Evolutionary conservation across 2,888 invertebrate genomes (phyloP).

Genomic region (Nemurella pictetii): DNA sequence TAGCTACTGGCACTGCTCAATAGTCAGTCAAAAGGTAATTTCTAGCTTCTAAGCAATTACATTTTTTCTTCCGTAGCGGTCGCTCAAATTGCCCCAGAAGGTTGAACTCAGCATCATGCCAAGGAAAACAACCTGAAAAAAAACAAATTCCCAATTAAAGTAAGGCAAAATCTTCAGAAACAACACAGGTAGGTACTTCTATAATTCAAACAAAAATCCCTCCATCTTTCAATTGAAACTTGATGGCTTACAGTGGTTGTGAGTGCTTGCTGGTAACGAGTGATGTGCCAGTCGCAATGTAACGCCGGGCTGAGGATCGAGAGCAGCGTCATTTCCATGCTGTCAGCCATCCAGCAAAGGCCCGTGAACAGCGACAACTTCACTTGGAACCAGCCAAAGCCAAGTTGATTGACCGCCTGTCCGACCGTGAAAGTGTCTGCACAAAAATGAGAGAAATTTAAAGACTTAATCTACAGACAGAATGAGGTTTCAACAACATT

Average conservation of each 20-base stretch:
- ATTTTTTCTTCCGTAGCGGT: slow-evolving; percentile 86
- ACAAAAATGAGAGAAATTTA: slow-evolving; percentile 48
- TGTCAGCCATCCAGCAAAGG: slow-evolving; percentile 95
- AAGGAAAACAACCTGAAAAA: slow-evolving; percentile 72
- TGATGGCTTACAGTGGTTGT: slow-evolving; percentile 81
- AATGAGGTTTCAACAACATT: too few species aligned
- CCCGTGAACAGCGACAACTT: slow-evolving; percentile 83
- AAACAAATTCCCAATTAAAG: too few species aligned
- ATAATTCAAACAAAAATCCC: too few species aligned
- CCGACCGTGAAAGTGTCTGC: slow-evolving; percentile 84
- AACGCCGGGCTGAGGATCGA: slow-evolving; percentile 91
- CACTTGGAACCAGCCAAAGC: slow-evolving; percentile 89
- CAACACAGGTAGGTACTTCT: neutral
- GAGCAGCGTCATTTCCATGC: slow-evolving; percentile 97
- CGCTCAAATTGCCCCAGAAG: slow-evolving; percentile 94
- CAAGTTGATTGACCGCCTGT: slow-evolving; percentile 83
- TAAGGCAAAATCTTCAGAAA: slow-evolving; percentile 15
- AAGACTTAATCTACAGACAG: too few species aligned
- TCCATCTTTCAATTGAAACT: neutral
- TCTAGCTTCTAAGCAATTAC: slow-evolving; percentile 56
- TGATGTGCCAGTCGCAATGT: slow-evolving; percentile 93
- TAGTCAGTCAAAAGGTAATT: neutral
- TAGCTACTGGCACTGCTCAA: too few species aligned
- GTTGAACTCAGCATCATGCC: slow-evolving; percentile 98
- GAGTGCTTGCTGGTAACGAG: slow-evolving; percentile 87